These are phyloP conservation scores for Sinotaia quadrata DNA, from an alignment of 2,888 invertebrate genomes.

Conservation along the genomic window DNA sequence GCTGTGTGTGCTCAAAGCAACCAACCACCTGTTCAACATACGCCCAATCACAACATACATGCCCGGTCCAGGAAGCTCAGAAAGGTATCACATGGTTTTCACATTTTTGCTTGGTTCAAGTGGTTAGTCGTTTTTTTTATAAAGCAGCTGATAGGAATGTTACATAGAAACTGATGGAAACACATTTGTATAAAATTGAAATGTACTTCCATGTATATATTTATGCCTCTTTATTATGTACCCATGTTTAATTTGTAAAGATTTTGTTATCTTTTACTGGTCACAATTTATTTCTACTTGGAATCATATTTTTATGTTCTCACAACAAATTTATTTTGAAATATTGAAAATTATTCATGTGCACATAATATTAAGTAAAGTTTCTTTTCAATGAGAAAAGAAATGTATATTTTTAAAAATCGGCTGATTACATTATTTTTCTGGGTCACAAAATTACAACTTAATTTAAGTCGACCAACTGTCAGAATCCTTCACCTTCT, in stretches of 20 bases:
- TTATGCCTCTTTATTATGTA: background rate
- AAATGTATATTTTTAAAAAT: too few relatives aligned
- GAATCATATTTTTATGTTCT: too few relatives aligned
- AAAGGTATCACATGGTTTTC: constrained; percentile 75
- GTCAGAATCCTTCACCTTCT: too few relatives aligned
- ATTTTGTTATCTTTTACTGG: background rate
- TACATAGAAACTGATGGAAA: background rate
- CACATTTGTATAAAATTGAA: background rate
- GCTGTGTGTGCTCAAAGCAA: constrained; percentile 88
- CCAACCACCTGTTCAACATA: constrained; percentile 89
- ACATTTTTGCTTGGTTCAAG: background rate
- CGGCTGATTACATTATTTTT: too few relatives aligned
- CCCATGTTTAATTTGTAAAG: background rate
- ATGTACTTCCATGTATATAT: background rate
- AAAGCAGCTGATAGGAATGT: background rate
- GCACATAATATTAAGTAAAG: too few relatives aligned
- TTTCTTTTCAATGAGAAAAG: too few relatives aligned
- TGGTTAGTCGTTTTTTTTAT: background rate
- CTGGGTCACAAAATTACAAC: too few relatives aligned
- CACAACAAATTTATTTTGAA: too few relatives aligned
- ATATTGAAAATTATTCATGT: too few relatives aligned
- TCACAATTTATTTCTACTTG: too few relatives aligned
- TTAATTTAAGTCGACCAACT: too few relatives aligned
- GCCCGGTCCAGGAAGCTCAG: constrained; percentile 84
- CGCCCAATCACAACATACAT: constrained; percentile 82